Conservation (phyloP, 2,888 invertebrate species). For the Pandemis corylana region DNA sequence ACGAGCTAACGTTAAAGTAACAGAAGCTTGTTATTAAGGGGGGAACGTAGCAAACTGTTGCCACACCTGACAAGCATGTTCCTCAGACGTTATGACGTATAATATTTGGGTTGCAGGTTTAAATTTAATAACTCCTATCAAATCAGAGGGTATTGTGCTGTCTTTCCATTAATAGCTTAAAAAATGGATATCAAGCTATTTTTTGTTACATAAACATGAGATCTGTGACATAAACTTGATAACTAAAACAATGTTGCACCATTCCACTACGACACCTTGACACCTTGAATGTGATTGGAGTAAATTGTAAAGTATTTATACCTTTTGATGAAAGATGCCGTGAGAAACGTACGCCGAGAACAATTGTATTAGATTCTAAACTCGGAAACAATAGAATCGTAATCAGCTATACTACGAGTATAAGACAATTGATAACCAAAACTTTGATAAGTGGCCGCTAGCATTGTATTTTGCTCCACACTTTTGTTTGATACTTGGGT, state of each 20-base stretch:
- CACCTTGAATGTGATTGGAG: background rate
- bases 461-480: conserved; percentile 7
- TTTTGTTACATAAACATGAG: no score
- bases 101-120: no score
- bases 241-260: background rate
- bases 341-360: background rate
- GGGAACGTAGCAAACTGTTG: no score
- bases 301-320: conserved; percentile 2
- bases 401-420: background rate
- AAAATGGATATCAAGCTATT: no score
- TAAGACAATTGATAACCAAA: conserved; percentile 14
- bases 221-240: no score
- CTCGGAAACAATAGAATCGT: conserved; percentile 27
- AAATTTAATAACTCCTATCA: no score
- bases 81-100: no score
- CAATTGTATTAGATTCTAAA: background rate
- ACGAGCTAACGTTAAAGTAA: no score
- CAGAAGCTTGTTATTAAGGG: no score
- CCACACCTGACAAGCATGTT: no score
- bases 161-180: no score
- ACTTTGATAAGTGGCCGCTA: conserved; percentile 2
- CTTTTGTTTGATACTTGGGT: background rate
- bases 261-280: background rate
- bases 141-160: no score
- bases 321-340: background rate